These are phyloP conservation scores for Lamellibrachia luymesi DNA, from an alignment of 1,140 invertebrate genomes.

Conservation along the genomic window DNA sequence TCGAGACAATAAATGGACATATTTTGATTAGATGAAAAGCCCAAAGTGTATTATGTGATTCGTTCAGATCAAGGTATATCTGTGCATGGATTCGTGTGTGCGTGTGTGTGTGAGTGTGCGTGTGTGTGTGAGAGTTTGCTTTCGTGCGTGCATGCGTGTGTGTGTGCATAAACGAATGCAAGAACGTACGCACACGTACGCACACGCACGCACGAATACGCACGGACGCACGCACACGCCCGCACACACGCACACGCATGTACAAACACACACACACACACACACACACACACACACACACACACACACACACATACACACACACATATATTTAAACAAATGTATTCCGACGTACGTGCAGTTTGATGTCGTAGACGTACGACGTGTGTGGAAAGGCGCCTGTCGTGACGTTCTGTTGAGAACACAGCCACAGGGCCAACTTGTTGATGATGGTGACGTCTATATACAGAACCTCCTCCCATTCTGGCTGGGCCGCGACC, in stretches of 20 bases:
- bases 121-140: too few species aligned
- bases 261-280: constrained; percentile 20
- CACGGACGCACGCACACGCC: constrained; percentile 21
- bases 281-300: constrained; percentile 19
- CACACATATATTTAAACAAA: neutral
- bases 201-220: constrained; percentile 19
- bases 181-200: neutral
- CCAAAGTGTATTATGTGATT: neutral
- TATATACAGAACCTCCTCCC: constrained; percentile 51
- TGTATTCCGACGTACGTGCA: constrained; percentile 23
- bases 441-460: constrained; percentile 48
- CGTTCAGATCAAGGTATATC: neutral
- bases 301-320: neutral
- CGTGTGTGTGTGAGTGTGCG: too few species aligned
- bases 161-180: too few species aligned
- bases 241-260: constrained; percentile 18
- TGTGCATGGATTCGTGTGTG: neutral
- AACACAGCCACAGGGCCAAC: constrained; percentile 47
- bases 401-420: constrained; percentile 44
- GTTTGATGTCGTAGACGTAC: constrained; percentile 46
- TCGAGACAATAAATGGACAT: too few species aligned
- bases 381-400: constrained; percentile 44
- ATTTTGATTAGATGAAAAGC: too few species aligned
- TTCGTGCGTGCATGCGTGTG: too few species aligned
- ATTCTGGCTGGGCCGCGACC: constrained; percentile 44